A percentile compares a stretch with the other conserved stretches of the same genome.
Conservation (phyloP, 2,797 vertebrate genomes). For the Molothrus ater region DNA sequence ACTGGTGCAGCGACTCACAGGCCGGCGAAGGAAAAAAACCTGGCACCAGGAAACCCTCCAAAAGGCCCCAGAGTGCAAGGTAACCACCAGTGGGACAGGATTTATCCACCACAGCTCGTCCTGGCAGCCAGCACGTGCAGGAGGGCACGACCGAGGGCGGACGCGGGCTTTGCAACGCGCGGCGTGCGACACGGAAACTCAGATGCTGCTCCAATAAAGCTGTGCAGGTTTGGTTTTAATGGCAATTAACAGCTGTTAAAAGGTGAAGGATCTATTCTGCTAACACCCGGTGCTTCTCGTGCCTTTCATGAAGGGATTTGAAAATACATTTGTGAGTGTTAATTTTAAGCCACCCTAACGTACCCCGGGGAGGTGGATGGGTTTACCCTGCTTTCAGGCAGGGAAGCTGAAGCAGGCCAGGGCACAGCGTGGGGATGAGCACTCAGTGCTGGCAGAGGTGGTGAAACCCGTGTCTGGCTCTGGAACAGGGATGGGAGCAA, state of each 20-base stretch:
- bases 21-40: neutral
- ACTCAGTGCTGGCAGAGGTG: fast-evolving
- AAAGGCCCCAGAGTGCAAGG: neutral
- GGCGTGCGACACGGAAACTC: neutral
- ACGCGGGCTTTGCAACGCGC: fast-evolving
- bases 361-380: neutral
- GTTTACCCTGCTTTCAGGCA: neutral
- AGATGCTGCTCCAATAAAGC: neutral
- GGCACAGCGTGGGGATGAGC: neutral
- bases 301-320: constrained; percentile 14
- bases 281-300: neutral
- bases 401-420: neutral
- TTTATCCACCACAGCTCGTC: neutral
- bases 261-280: neutral
- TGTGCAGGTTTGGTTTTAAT: constrained; percentile 5
- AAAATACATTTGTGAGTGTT: neutral
- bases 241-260: constrained; percentile 50
- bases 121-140: neutral
- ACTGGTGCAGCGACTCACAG: neutral
- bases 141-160: neutral
- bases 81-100: neutral
- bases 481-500: neutral
- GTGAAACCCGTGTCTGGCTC: neutral
- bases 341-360: neutral
- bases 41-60: neutral